Percentiles rank a stretch among this genome's conserved stretches.
Conservation (phyloP, 2,113 vertebrate genomes). For the Ceyx melanurus region DNA sequence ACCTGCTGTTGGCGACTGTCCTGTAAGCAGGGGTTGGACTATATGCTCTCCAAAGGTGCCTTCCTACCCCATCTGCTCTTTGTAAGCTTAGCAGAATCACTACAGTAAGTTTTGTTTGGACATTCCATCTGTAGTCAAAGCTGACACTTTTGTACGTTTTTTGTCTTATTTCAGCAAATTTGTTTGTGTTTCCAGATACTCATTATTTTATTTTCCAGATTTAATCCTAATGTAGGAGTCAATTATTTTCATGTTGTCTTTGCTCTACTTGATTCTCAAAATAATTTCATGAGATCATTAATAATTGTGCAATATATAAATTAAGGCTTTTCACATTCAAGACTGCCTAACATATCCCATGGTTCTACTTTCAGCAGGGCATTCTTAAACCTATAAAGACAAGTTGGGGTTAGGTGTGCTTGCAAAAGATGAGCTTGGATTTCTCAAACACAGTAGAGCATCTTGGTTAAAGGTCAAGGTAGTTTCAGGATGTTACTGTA, state of each 20-base stretch:
- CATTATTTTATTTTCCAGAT: not conserved
- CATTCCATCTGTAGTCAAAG: not conserved
- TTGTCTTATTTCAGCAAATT: not conserved
- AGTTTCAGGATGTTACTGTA: conserved; percentile 32
- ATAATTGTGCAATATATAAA: not conserved
- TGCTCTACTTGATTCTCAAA: not conserved
- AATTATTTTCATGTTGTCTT: not conserved
- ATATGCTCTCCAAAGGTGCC: not conserved
- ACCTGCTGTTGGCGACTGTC: not conserved
- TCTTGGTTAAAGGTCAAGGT: conserved; percentile 65
- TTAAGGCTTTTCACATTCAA: not conserved
- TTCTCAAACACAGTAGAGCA: conserved; percentile 13
- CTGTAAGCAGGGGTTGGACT: not conserved
- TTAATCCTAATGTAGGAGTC: not conserved
- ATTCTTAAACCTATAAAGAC: not conserved
- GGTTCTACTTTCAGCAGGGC: not conserved
- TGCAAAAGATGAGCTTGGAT: conserved; percentile 23
- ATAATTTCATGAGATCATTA: not conserved
- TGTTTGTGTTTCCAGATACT: not conserved
- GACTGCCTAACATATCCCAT: not conserved
- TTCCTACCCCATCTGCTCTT: not conserved
- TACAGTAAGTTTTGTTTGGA: not conserved
- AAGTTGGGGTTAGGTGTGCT: not conserved
- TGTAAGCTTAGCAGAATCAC: not conserved
- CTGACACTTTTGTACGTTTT: not conserved